A percentile compares a stretch with the other conserved stretches of the same genome.
These are phyloP conservation scores for Halcyon badia DNA, from an alignment of 2,797 vertebrate genomes.

Conservation along the genomic window DNA sequence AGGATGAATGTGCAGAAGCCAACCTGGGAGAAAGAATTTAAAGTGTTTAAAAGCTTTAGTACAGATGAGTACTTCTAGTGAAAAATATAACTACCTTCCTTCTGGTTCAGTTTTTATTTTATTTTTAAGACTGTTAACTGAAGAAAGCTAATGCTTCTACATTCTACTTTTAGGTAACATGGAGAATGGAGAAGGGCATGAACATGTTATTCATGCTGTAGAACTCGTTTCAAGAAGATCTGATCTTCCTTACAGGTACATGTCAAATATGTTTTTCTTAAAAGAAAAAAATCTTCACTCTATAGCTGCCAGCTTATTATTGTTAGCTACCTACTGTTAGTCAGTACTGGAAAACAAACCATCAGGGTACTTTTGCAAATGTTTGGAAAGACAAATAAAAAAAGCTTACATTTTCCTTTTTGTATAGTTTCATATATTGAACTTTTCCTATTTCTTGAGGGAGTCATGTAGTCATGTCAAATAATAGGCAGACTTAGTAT, in stretches of 20 bases:
- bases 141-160: constrained; percentile 67
- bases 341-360: neutral
- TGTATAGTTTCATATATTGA: neutral
- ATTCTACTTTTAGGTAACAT: constrained; percentile 80
- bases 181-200: constrained; percentile 82
- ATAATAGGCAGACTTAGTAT: neutral
- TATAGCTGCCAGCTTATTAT: neutral
- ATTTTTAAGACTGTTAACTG: neutral
- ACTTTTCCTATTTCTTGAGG: neutral
- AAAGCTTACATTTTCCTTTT: neutral
- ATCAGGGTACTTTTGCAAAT: neutral
- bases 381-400: neutral
- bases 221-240: constrained; percentile 80
- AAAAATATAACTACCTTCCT: neutral
- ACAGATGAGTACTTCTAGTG: neutral
- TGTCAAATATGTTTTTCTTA: neutral
- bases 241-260: constrained; percentile 86
- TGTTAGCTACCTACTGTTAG: neutral
- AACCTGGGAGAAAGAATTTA: neutral
- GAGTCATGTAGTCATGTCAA: neutral
- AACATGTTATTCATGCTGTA: constrained; percentile 57
- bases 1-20: neutral
- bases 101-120: neutral
- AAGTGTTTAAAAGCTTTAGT: neutral
- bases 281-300: neutral